phyloP scores from a whole-genome alignment of 1,140 invertebrate genomes.

The Panagrolaimus sp. region DNA sequence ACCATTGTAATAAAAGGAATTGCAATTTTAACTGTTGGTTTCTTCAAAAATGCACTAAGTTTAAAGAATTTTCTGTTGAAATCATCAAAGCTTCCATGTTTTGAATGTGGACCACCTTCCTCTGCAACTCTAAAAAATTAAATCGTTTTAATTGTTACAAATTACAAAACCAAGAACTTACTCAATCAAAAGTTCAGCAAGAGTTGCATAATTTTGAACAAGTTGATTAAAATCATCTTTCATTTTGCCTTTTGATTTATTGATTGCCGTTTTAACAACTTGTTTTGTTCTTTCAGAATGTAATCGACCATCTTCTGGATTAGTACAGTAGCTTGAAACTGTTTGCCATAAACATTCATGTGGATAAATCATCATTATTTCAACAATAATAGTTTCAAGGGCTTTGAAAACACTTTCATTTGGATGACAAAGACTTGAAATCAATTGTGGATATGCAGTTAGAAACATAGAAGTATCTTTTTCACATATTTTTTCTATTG shows the following conservation, averaged over 20 bases:
- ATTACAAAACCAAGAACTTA: constrained; percentile 14
- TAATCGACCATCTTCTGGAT: not conserved
- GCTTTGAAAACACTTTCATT: not conserved
- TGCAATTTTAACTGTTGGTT: not conserved
- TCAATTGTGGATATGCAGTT: not conserved
- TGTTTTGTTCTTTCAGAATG: not conserved
- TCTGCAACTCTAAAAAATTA: constrained; percentile 24
- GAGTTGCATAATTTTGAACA: constrained; percentile 30
- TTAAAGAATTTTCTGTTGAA: not conserved
- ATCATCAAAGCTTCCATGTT: not conserved
- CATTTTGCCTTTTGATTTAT: not conserved
- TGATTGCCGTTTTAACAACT: not conserved
- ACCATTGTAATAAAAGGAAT: constrained; percentile 8
- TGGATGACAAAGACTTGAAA: not conserved
- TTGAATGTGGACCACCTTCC: not conserved
- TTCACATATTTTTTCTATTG: not conserved
- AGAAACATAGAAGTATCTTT: not conserved
- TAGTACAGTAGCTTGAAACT: not conserved
- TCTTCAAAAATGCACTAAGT: constrained; percentile 14
- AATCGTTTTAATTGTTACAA: too few relatives aligned
- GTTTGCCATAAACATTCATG: constrained; percentile 11
- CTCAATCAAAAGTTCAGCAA: constrained; percentile 24
- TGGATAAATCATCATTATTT: not conserved
- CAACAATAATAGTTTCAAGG: not conserved
- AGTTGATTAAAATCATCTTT: constrained; percentile 17